Evolutionary conservation across 2,797 vertebrate genomes (phyloP).

Genomic region (Tapera naevia): DNA sequence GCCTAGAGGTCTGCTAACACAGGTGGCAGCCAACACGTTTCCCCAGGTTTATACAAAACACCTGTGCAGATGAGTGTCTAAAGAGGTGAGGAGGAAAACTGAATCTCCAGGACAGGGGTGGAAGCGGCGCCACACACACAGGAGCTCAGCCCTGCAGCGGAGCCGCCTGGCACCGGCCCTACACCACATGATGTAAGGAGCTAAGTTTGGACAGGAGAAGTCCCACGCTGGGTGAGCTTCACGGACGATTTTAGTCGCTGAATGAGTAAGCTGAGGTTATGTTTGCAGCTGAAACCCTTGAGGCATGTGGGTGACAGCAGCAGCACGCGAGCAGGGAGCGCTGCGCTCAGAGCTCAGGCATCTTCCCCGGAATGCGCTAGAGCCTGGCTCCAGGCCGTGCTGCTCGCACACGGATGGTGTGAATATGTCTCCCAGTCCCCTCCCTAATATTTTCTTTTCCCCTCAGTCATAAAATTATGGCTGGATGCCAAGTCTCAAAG

Average conservation of each 20-base stretch:
- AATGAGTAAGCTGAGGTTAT: neutral
- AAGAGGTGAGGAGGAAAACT: neutral
- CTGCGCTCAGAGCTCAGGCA: neutral
- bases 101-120: neutral
- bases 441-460: neutral
- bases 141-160: neutral
- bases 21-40: neutral
- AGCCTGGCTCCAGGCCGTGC: neutral
- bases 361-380: neutral
- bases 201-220: neutral
- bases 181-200: accelerated
- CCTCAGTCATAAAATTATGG: neutral
- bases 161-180: neutral
- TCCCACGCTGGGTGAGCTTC: neutral
- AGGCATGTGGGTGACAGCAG: neutral
- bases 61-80: neutral
- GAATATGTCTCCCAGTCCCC: neutral
- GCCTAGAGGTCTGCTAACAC: neutral
- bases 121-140: neutral
- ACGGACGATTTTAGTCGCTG: neutral
- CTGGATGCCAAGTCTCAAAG: neutral
- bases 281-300: neutral
- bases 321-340: neutral
- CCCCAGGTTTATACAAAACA: neutral
- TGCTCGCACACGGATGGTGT: neutral